Conservation (phyloP, 2,797 vertebrate genomes). For the Acanthurus tractus region DNA sequence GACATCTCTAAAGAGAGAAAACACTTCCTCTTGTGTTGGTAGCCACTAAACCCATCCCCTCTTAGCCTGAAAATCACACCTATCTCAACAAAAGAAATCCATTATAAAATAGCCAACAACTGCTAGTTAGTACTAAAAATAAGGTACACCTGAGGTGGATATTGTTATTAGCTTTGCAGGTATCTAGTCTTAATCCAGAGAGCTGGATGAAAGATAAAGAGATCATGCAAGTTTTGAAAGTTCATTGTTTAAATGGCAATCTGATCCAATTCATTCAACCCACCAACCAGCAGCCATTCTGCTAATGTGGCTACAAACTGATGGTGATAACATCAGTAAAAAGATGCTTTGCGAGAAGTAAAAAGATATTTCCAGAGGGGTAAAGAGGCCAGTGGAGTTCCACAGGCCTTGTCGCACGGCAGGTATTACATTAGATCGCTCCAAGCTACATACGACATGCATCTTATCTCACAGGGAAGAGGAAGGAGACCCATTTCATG, state of each 20-base stretch:
- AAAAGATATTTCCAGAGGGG: constrained; percentile 56
- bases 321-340: constrained; percentile 61
- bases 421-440: constrained; percentile 64
- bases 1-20: too few species aligned
- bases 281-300: background rate
- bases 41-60: too few species aligned
- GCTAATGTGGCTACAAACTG: background rate
- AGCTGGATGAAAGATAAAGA: background rate
- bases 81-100: too few species aligned
- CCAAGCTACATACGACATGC: constrained; percentile 45
- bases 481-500: constrained; percentile 65
- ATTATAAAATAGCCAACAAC: too few species aligned
- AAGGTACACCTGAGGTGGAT: too few species aligned
- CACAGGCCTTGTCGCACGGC: constrained; percentile 61
- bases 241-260: background rate
- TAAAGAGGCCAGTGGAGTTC: constrained; percentile 54
- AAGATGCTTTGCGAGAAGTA: constrained; percentile 50
- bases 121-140: too few species aligned
- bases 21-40: too few species aligned
- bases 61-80: too few species aligned
- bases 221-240: background rate
- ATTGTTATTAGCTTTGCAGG: too few species aligned
- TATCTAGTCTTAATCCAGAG: too few species aligned
- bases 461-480: constrained; percentile 76
- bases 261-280: too few species aligned